phyloP scores from a whole-genome alignment of 2,888 invertebrate species.

The Oxyteleia sp. region DNA sequence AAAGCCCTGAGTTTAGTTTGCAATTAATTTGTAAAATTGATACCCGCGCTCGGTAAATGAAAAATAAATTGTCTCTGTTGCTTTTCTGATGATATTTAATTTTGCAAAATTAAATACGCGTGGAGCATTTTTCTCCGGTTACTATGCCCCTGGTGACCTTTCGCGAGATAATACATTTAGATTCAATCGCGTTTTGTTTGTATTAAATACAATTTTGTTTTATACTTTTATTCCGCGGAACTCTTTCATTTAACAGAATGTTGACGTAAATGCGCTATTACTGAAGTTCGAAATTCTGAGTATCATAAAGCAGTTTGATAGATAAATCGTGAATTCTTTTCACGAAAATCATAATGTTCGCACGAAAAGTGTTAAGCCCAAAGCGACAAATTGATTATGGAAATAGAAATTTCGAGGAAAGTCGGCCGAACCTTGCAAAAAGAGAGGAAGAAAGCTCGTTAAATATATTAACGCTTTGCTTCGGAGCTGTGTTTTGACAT shows the following conservation, averaged over 20 bases:
- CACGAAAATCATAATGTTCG: not conserved
- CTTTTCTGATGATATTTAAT: too few species aligned
- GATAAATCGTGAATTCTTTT: slow-evolving; percentile 13
- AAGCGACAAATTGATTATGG: slow-evolving; percentile 5
- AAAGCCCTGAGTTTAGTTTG: too few species aligned
- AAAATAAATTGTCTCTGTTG: too few species aligned
- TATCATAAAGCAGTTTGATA: slow-evolving; percentile 20
- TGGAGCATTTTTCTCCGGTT: slow-evolving; percentile 11
- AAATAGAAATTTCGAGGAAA: slow-evolving; percentile 26
- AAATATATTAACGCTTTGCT: slow-evolving; percentile 3
- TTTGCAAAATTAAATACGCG: not conserved
- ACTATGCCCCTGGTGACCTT: not conserved
- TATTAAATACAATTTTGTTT: slow-evolving; percentile 22
- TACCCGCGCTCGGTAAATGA: too few species aligned
- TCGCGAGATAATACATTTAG: slow-evolving; percentile 20
- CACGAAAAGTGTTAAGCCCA: not conserved
- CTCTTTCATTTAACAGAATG: slow-evolving; percentile 9
- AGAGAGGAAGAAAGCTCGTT: slow-evolving; percentile 12
- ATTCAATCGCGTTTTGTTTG: slow-evolving; percentile 11
- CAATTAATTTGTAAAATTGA: too few species aligned
- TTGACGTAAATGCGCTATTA: slow-evolving; percentile 11
- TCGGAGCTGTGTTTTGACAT: slow-evolving; percentile 14
- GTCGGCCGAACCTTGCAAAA: not conserved
- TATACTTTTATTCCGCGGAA: slow-evolving; percentile 24
- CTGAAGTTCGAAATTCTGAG: slow-evolving; percentile 14